Conservation (phyloP, 2,113 vertebrate species). For the Pithys albifrons region DNA sequence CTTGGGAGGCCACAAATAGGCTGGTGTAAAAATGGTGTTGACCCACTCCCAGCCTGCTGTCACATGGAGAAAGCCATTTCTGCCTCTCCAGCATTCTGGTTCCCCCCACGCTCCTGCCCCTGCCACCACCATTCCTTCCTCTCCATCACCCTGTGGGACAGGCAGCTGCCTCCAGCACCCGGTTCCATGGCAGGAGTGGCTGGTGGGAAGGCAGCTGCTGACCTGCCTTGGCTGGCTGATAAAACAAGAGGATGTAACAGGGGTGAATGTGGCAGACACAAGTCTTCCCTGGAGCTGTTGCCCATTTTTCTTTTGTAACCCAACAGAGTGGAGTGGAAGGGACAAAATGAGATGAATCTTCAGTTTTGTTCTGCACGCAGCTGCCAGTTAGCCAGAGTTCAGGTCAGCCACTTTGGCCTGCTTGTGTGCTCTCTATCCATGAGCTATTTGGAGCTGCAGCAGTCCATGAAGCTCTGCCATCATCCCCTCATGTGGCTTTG, state of each 20-base stretch:
- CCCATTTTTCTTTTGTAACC: neutral
- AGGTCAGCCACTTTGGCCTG: neutral
- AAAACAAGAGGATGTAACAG: neutral
- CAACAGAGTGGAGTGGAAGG: neutral
- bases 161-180: neutral
- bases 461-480: neutral
- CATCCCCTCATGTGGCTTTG: neutral
- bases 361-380: neutral
- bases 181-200: neutral
- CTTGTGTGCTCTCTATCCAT: neutral
- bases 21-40: neutral
- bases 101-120: neutral
- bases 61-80: neutral
- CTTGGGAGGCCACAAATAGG: neutral
- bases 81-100: neutral
- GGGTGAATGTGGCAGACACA: neutral
- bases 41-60: neutral
- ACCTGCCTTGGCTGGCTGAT: neutral
- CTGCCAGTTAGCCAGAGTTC: neutral
- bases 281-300: neutral
- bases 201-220: neutral
- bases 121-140: neutral
- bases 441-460: neutral
- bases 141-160: rapidly evolving
- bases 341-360: neutral